These are phyloP conservation scores for Tuberolachnus salignus DNA, from an alignment of 2,888 invertebrate genomes.

Conservation along the genomic window DNA sequence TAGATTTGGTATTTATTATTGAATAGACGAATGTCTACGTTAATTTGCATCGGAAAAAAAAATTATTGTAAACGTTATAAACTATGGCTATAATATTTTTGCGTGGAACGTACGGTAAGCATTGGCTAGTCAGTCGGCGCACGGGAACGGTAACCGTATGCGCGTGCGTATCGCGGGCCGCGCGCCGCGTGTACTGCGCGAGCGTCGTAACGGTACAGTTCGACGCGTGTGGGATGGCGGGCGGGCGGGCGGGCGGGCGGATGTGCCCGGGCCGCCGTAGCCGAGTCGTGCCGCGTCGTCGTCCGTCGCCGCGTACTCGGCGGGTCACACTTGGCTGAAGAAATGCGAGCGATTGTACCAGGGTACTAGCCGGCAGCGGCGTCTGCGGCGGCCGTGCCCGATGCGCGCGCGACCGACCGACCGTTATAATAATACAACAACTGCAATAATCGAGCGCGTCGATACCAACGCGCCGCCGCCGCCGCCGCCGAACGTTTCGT, in stretches of 20 bases:
- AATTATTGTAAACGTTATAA: no score
- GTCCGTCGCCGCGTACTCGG: not conserved
- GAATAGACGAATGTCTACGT: no score
- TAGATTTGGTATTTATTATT: no score
- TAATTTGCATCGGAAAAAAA: no score
- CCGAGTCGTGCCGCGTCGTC: not conserved
- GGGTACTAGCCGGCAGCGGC: slow-evolving; percentile 43
- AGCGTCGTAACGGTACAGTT: not conserved
- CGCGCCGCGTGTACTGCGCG: not conserved
- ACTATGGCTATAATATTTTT: no score
- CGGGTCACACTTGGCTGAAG: slow-evolving; percentile 58
- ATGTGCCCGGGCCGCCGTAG: not conserved
- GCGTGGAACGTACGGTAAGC: no score
- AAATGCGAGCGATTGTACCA: slow-evolving; percentile 58
- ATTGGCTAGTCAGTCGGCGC: no score
- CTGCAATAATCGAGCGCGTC: slow-evolving; percentile 34
- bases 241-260: no score
- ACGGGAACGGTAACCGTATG: no score
- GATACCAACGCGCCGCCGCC: not conserved
- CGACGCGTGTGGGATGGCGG: not conserved
- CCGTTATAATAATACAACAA: not conserved
- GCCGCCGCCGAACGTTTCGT: not conserved
- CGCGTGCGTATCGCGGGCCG: not conserved
- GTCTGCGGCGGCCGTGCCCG: not conserved
- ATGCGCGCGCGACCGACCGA: not conserved